Base-by-base conservation (phyloP, 64 coral and sea anemone species). In the Orbicella faveolata region DNA sequence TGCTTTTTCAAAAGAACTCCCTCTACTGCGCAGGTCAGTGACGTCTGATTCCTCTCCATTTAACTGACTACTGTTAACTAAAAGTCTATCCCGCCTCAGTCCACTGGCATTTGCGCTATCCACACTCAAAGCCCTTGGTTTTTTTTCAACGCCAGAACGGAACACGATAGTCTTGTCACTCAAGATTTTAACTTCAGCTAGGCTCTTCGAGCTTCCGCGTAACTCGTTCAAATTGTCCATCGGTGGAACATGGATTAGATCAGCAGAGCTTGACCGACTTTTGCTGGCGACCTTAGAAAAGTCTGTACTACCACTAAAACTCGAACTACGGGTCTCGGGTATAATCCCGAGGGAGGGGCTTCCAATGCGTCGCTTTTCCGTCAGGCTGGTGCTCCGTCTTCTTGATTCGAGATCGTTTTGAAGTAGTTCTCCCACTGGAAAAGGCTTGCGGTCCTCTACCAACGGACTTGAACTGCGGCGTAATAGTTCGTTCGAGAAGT, bases 121-220 rank as follows among this genome's bases (percentile, higher is more conserved):
- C 9, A 96, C 75, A 34, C 95, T 96, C 16, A 91, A 34, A 23
- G 95, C 77, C 16, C 95, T 89, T 6, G 75, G 74, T 74, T 96
- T 96, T 6, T 35, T 51, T 51, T 96, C 95, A 9, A 30, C 5
- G 12, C 95, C 89, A 7, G 88, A 82, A 26, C 84, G 77, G 52
- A 96, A 96, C 44, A 96, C 89, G 6, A 96, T 96, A 9, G 95
- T 96, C 34, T 96, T 96, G 12, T 96, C 95, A 11, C 89, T 96
- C 20, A 96, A 89, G 23, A 96, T 96, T 63, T 96, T 96, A 7
- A 96, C 95, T 33, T 96, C 95, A 3, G 95, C 78, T 34, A 93
- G 68, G n/a, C 95, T 95, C n/a, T 35, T 95, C 5, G 76, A 25
- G 37, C 89, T 96, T 5, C 92, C 90, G 14, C 64, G 75, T 16